These are phyloP conservation scores for Catharus fuscescens DNA, from an alignment of 2,113 vertebrate genomes.

Conservation along the genomic window DNA sequence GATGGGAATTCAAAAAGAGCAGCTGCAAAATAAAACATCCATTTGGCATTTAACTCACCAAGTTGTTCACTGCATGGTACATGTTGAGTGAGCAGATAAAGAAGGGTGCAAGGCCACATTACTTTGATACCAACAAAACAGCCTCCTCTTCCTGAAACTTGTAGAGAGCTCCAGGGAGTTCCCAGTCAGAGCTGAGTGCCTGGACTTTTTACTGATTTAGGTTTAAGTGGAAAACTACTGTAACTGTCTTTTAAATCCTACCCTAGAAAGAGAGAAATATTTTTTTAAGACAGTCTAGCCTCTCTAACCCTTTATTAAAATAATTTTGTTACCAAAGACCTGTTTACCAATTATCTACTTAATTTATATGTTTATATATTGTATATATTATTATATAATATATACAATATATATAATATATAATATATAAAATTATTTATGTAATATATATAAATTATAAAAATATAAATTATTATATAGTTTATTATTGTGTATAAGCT, in stretches of 20 bases:
- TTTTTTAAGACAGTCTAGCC: not conserved
- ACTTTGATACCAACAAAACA: not conserved
- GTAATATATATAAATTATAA: too few species aligned
- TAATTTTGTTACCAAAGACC: not conserved
- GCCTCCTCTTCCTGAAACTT: not conserved
- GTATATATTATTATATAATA: not conserved
- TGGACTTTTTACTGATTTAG: not conserved
- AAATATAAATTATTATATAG: too few species aligned
- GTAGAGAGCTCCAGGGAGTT: not conserved
- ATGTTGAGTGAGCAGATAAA: not conserved
- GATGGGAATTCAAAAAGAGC: not conserved
- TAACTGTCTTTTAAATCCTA: not conserved
- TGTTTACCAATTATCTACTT: constrained; percentile 2
- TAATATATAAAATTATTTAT: too few species aligned
- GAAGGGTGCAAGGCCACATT: not conserved
- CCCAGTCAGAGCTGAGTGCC: not conserved
- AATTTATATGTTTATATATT: not conserved
- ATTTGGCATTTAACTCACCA: not conserved
- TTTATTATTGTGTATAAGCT: not conserved
- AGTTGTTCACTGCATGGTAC: not conserved
- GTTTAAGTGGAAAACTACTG: not conserved
- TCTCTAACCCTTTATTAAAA: not conserved
- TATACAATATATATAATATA: too few species aligned
- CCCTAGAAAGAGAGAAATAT: not conserved
- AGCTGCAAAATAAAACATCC: not conserved